Conservation (phyloP, 2,797 vertebrate genomes). For the Lutjanus campechanus region DNA sequence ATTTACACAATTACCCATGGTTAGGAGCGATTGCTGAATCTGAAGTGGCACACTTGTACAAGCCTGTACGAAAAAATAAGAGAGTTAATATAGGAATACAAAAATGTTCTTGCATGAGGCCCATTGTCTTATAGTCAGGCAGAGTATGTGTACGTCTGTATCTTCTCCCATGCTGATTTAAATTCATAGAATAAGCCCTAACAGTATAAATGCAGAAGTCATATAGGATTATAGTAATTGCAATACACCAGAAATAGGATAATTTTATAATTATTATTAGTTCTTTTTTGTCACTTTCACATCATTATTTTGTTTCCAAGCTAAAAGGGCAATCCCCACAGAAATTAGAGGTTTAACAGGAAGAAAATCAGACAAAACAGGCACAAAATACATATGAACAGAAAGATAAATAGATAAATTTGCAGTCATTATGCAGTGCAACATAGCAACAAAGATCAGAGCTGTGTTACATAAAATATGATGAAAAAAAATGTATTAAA, state of each 20-base stretch:
- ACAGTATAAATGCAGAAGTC: not conserved
- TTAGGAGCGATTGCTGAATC: no score
- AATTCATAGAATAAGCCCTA: not conserved
- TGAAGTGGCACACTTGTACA: no score
- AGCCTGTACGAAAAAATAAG: no score
- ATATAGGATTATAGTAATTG: not conserved
- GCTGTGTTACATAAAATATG: not conserved
- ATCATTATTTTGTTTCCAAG: not conserved
- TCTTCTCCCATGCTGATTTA: not conserved
- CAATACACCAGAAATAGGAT: not conserved
- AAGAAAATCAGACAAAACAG: not conserved
- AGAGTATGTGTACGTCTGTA: not conserved
- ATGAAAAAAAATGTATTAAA: not conserved
- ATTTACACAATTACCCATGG: no score
- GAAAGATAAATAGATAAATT: no score
- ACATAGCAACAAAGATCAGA: conserved; percentile 1
- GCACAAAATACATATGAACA: not conserved
- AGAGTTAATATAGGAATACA: no score
- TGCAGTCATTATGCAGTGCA: not conserved
- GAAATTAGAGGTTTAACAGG: not conserved
- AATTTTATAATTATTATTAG: not conserved
- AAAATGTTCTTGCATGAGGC: no score
- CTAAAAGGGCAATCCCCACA: not conserved
- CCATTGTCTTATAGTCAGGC: not conserved
- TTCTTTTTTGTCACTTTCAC: not conserved